Base-by-base conservation (phyloP, 2,797 vertebrate species). In the Sphenodon punctatus region DNA sequence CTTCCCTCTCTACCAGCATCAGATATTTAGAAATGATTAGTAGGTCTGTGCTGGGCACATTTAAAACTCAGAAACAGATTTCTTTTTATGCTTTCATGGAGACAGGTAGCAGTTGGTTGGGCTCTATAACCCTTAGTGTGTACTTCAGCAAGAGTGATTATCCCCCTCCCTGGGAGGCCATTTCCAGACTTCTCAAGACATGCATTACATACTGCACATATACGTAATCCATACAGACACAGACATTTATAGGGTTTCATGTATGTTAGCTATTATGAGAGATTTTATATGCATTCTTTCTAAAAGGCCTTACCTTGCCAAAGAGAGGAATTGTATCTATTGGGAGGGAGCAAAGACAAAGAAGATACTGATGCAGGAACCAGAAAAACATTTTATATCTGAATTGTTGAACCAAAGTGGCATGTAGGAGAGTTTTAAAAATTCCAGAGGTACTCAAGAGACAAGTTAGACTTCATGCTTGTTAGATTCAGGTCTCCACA, bases 31-130 rank as follows among this genome's bases (percentile, higher is more conserved):
- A 72, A 91, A 68, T 60, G 0, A 77, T 89, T 63, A 60, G 34
- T 78, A 74, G 12, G 49, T 92, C 48, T 86, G 32, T 72, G 4
- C 49, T 59, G 64, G 63, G 55, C 42, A 42, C 56, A 42, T 80
- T 90, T 88, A 71, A 78, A 89, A 86, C 42, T 84, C 36, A 78
- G 73, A 39, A 8, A 32, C 46, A 63, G 74, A 75, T 70, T 64
- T 75, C 4, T 80, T 77, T 86, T 84, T 51, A 56, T 86, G 70
- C 55, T 89, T 91, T 67, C 73, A 79, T 84, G 68, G 22, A 72
- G 39, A 64, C 32, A 75, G 53, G 67, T 65, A 60, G n/a, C 58
- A 60, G 43, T 78, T 78, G 61, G 9, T 27, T 88, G 41, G 69
- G 27, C 59, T 88, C 46, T 25, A 20, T 74, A 84, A 67, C 55